Evolutionary conservation across 2,113 vertebrate genomes (phyloP), one percentile per base, ranked within the genome.

Genomic region (Regulus satrapa): DNA sequence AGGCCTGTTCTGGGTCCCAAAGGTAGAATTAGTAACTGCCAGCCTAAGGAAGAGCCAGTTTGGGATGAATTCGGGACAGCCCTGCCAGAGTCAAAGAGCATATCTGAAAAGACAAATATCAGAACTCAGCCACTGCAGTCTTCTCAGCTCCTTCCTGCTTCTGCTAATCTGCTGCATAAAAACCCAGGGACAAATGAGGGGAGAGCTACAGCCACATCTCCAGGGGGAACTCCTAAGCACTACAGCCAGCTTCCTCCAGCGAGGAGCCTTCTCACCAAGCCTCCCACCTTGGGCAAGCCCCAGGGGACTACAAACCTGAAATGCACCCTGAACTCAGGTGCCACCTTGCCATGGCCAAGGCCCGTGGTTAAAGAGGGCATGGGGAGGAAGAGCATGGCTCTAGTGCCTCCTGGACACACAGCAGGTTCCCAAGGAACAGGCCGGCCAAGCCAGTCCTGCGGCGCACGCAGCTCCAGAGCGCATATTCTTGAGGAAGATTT

Each of bases 201-300:
- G 4, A 67, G 55, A 32, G 18, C 4, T 2, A 8, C 12, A 2
- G 3, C 1, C 14, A 1, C 8, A 1, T 32, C 43, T 29, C 89
- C 41, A 9, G 45, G 2, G 38, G 81, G 23, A 52, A 18, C 6
- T 26, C 32, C 55, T 6, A 46, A 66, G 41, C 72, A 48, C 55
- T 34, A 32, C 20, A 23, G 32, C 6, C 52, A 34, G 31, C 12
- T 46, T 28, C 48, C 10, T 5, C 85, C 84, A 11, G 6, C 38
- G 11, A 68, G 38, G 12, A 55, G 34, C 13, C 18, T 73, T 55
- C 25, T 76, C 19, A 15, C 8, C 18, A 93, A 77, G 18, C 29
- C 73, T 67, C 26, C 3, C 5, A 26, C 73, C 49, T 61, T 75
- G 48, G 72, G 58, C 72, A 88, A 26, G 67, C 56, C 58, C 18